A percentile compares a stretch with the other conserved stretches of the same genome.
phyloP scores from a whole-genome alignment of 2,888 invertebrate species.

The Harpagoxenus sublaevis region DNA sequence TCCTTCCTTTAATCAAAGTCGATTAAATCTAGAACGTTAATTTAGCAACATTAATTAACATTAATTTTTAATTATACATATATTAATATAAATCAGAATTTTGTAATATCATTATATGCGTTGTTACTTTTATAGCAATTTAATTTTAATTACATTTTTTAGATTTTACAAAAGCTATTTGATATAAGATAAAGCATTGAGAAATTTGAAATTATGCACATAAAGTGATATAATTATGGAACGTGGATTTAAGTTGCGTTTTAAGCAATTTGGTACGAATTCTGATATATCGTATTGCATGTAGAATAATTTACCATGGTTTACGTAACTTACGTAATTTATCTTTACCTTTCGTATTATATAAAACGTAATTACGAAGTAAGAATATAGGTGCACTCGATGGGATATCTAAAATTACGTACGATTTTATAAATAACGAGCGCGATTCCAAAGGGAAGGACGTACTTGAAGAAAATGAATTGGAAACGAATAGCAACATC shows the following conservation, averaged over 20 bases:
- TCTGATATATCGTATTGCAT: conserved; percentile 8
- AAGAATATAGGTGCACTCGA: not conserved
- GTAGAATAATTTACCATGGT: conserved; percentile 7
- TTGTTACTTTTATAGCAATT: not conserved
- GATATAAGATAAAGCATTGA: not conserved
- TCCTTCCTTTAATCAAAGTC: not conserved
- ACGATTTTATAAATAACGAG: conserved; percentile 37
- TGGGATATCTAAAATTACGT: conserved; percentile 13
- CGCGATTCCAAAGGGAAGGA: conserved; percentile 27
- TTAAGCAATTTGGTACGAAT: not conserved
- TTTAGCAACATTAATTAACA: not conserved
- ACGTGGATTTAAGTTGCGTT: not conserved
- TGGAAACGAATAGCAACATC: conserved; percentile 53
- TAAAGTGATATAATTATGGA: not conserved
- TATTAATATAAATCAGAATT: not conserved
- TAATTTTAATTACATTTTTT: not conserved
- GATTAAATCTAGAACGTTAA: conserved; percentile 2
- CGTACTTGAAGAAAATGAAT: conserved; percentile 51
- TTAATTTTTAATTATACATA: not conserved
- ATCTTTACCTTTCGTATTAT: not conserved
- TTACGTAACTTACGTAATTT: not conserved
- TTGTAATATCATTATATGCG: not conserved
- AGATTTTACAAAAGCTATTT: not conserved
- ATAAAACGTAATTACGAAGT: conserved; percentile 7
- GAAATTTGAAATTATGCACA: not conserved